phyloP scores from a whole-genome alignment of 2,888 invertebrate genomes.

The Scaptomyza cyrtandrae region DNA sequence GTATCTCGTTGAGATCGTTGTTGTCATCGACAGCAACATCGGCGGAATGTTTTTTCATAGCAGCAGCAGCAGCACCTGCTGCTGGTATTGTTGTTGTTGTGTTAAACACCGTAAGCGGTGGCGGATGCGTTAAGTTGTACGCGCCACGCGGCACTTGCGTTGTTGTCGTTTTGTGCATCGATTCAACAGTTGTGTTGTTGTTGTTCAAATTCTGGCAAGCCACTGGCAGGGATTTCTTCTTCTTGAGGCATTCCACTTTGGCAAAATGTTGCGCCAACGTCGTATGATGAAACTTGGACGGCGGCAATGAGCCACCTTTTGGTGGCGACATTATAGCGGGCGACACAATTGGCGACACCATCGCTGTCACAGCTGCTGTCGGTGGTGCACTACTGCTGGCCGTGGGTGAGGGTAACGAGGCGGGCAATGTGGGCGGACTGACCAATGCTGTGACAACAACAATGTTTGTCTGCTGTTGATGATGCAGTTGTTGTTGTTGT shows the following conservation, averaged over 20 bases:
- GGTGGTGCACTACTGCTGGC: conserved; percentile 42
- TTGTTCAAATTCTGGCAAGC: conserved; percentile 51
- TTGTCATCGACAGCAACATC: conserved; percentile 61
- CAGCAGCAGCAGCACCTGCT: conserved; percentile 6
- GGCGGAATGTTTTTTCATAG: conserved; percentile 81
- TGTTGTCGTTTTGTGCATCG: conserved; percentile 40
- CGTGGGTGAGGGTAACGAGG: conserved; percentile 73
- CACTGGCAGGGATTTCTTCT: conserved; percentile 74
- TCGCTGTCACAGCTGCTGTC: conserved; percentile 68
- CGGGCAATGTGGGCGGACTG: conserved; percentile 75
- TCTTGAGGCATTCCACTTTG: conserved; percentile 81
- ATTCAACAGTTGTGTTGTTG: conserved; percentile 32
- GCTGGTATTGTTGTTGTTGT: conserved; percentile 23
- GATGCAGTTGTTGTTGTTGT: conserved; percentile 27
- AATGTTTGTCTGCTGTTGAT: conserved; percentile 37
- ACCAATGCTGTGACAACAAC: conserved; percentile 52
- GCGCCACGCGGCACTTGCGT: conserved; percentile 12
- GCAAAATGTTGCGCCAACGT: conserved; percentile 83
- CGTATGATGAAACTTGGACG: conserved; percentile 83
- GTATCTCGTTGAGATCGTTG: conserved; percentile 82
- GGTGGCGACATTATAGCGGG: conserved; percentile 60
- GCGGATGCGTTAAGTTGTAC: conserved; percentile 63
- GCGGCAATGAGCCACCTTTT: conserved; percentile 74
- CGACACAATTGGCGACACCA: conserved; percentile 73
- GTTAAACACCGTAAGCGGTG: conserved; percentile 70